Conservation (phyloP, 1,140 invertebrate genomes). For the Tetramorium alpestre region DNA sequence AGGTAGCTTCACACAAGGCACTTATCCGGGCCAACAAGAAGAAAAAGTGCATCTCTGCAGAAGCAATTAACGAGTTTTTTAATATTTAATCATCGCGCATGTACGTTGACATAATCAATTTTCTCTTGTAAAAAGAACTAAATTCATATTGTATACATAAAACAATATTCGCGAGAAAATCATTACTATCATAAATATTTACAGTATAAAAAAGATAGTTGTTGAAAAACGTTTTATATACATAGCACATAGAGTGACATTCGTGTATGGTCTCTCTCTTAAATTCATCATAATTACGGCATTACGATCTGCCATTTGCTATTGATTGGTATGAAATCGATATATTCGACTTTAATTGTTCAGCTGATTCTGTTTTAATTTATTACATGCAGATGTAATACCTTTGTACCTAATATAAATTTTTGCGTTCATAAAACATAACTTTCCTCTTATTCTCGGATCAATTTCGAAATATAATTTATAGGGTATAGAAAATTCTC, state of each 20-base stretch:
- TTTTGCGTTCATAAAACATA: not conserved
- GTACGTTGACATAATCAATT: slow-evolving; percentile 12
- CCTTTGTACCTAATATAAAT: not conserved
- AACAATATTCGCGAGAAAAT: slow-evolving; percentile 18
- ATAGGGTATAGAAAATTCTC: not conserved
- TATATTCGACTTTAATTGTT: not conserved
- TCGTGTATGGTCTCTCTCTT: not conserved
- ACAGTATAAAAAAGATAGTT: not conserved
- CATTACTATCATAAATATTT: not conserved
- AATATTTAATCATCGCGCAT: slow-evolving; percentile 1
- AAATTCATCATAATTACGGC: not conserved
- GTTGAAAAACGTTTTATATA: not conserved
- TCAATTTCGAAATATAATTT: not conserved
- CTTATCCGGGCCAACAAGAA: not conserved
- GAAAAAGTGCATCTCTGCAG: not conserved
- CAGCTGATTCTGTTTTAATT: not conserved
- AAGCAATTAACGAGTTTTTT: slow-evolving; percentile 46
- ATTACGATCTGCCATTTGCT: not conserved
- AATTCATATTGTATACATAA: not conserved
- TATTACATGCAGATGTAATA: not conserved
- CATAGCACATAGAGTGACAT: not conserved
- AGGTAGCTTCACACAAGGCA: slow-evolving; percentile 17
- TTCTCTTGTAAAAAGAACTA: not conserved
- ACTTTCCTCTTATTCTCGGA: not conserved
- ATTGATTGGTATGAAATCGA: not conserved